Evolutionary conservation across 2,888 invertebrate genomes (phyloP), one percentile per base, ranked within the genome.

Genomic region (Nemoura dubitans): DNA sequence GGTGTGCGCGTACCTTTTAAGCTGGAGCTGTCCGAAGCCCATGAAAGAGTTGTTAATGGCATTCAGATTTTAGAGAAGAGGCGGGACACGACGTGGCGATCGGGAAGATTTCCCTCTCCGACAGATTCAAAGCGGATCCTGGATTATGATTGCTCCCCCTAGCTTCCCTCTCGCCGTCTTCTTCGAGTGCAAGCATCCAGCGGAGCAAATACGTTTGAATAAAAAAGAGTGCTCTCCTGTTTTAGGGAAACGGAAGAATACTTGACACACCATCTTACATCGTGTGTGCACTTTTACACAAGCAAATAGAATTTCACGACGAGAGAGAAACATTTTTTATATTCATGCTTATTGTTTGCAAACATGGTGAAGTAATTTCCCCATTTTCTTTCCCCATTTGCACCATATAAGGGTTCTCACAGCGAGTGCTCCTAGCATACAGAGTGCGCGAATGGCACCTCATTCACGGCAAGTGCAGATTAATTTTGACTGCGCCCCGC

Each of bases 281-380:
- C 3, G 21, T 59, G 59, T 59, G 59, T 59, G 59, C 59, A 59
- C 59, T 59, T n/a, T n/a, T 59, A 59, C 21, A 59, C 14, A 59
- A 10, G 59, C 59, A 59, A 59, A 59, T 59, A 59, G 59, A 59
- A 59, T 59, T 59, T 21, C 59, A 21, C 16, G 59, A 59, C 2
- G 59, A 59, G 21, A 59, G 14, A 59, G 59, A 59, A 59, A 14
- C 59, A 7, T 59, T 59, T 59, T 59, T 59, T 21, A 2, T 59
- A 59, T 59, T 59, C 59, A 59, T 59, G 59, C 59, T 59, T 59
- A 59, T 59, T 59, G 59, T 59, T 59, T 59, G 59, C 59, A 59
- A 21, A 59, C 59, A 59, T 21, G 21, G 21, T 2, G 21, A 59
- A 59, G 59, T 59, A 59, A 59, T 59, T 59, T 59, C 14, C 21